Evolutionary conservation across 2,888 invertebrate genomes (phyloP), one percentile per base, ranked within the genome.

Genomic region (Malthinus seriepunctatus): DNA sequence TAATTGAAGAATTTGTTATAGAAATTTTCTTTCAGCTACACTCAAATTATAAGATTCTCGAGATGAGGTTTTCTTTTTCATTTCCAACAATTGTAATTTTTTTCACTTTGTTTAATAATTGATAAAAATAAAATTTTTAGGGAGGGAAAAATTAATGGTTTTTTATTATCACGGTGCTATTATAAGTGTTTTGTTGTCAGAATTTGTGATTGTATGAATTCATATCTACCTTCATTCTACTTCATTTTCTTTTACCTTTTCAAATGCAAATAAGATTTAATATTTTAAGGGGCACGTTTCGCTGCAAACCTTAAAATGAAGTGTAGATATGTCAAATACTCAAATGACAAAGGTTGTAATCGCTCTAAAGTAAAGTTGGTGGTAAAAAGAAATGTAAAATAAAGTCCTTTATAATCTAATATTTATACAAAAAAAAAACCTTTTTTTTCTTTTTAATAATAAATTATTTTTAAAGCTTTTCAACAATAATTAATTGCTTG

Each of bases 201-300:
- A 60, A 60, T 60, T 59, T 60, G 55, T 60, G 55, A 60, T 55
- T 55, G 55, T 51, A 35, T 38, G 51, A 51, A 55, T 55, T 60
- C 51, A 10, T 51, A 56, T 54, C 59, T 59, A 55, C 50, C 12
- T 45, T 50, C 49, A 49, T 50, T 37, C 50, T 48, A 48, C 54
- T 59, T 48, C 50, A 51, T 58, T 58, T 53, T 53, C 34, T 46
- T 53, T 59, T 47, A 54, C 54, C 59, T 54, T 59, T 54, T 59
- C 54, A 54, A 51, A 59, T 54, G 59, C 50, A 54, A 58, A 58
- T 57, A 45, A 32, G 39, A 35, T 34, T 56, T 56, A 57, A 57
- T 51, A 51, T 57, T 57, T 57, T 23, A 23, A 57, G 51, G 31
- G 45, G 32, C 48, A 32, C 31, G 37, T 35, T 33, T 39, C 32